Evolutionary conservation across 2,113 vertebrate species (phyloP).

Genomic region (Ibidorhyncha struthersii): DNA sequence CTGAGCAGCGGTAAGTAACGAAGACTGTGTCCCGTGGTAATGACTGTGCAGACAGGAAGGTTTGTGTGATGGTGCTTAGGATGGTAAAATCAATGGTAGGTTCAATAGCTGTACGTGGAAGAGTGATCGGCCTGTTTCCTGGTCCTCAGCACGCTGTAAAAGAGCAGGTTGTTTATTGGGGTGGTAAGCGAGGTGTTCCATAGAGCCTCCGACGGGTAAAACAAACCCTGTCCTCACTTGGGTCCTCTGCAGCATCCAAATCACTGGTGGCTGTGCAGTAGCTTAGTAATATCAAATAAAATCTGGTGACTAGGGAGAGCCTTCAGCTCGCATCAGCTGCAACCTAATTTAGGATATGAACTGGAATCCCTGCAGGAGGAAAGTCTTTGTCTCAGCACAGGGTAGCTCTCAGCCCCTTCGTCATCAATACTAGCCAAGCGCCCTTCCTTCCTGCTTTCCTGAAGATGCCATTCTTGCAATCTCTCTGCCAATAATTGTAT

Average conservation of each 20-base stretch:
- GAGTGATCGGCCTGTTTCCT: not conserved
- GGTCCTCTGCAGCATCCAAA: not conserved
- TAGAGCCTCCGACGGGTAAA: not conserved
- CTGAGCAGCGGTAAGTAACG: rapidly evolving
- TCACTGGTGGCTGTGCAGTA: not conserved
- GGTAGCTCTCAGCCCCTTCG: not conserved
- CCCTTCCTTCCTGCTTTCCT: not conserved
- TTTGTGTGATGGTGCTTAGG: not conserved
- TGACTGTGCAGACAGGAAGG: not conserved
- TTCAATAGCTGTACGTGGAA: not conserved
- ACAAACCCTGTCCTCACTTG: rapidly evolving
- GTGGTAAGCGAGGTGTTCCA: not conserved
- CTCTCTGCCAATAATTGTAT: conserved; percentile 31
- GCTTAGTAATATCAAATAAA: not conserved
- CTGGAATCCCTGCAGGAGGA: not conserved
- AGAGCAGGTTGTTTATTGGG: not conserved
- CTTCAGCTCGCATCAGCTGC: not conserved
- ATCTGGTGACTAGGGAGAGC: not conserved
- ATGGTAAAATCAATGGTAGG: not conserved
- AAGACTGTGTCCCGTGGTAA: rapidly evolving
- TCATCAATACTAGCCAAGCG: not conserved
- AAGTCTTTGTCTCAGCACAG: not conserved
- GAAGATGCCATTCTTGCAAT: conserved; percentile 39
- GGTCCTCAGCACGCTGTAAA: not conserved
- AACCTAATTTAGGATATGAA: not conserved